Percentiles rank a stretch among this genome's conserved stretches.
phyloP scores from a whole-genome alignment of 2,113 vertebrate species.

The Lipotes vexillifer region DNA sequence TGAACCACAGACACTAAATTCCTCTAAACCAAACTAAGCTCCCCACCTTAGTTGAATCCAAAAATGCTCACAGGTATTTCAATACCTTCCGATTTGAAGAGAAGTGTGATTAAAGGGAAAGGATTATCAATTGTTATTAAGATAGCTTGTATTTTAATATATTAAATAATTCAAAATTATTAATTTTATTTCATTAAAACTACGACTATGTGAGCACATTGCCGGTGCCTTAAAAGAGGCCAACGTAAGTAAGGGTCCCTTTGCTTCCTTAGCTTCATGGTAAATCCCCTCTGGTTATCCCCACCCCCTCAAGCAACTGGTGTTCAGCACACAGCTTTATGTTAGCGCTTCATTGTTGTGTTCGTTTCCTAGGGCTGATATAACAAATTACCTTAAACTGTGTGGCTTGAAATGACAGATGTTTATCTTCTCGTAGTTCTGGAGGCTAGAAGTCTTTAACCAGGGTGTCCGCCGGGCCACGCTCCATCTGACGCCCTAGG shows the following conservation, averaged over 20 bases:
- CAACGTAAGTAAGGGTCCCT: neutral
- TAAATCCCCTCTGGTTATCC: neutral
- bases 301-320: neutral
- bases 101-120: neutral
- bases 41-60: neutral
- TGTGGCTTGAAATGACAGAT: neutral
- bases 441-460: neutral
- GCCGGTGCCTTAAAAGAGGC: neutral
- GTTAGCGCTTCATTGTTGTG: neutral
- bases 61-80: neutral
- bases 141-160: neutral
- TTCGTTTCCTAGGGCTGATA: too few species aligned
- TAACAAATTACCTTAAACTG: neutral
- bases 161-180: neutral
- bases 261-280: neutral
- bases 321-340: neutral
- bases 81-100: neutral
- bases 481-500: too few species aligned
- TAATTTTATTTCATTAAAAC: neutral
- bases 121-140: neutral
- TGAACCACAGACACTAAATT: neutral
- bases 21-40: neutral
- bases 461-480: too few species aligned
- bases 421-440: neutral
- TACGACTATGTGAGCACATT: neutral